Percentiles rank a stretch among this genome's conserved stretches.
These are phyloP conservation scores for Lethocerus indicus DNA, from an alignment of 1,140 invertebrate species.

Conservation along the genomic window DNA sequence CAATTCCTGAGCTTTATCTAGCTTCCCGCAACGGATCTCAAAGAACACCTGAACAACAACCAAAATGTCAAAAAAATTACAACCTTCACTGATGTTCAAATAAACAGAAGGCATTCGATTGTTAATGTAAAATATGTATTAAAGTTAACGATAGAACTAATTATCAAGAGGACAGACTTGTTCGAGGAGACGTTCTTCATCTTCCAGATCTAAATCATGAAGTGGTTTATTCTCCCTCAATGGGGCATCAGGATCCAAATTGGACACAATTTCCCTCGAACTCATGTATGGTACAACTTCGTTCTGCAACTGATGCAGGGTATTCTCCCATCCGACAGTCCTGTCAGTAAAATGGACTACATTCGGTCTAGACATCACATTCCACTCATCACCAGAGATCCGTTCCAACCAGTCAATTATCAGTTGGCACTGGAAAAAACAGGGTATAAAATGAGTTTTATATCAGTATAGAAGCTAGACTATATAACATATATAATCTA, in stretches of 20 bases:
- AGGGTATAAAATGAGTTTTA: background rate
- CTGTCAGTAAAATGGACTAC: conserved; percentile 55
- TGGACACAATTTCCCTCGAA: conserved; percentile 42
- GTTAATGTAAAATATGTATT: background rate
- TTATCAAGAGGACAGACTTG: conserved; percentile 19
- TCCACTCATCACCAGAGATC: conserved; percentile 52
- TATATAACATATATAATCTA: background rate
- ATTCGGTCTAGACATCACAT: conserved; percentile 31
- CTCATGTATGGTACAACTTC: conserved; percentile 32
- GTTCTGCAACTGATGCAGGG: conserved; percentile 56
- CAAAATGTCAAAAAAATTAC: background rate
- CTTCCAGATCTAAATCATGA: conserved; percentile 74
- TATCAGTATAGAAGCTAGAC: conserved; percentile 1
- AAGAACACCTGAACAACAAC: conserved; percentile 33
- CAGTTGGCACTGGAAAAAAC: conserved; percentile 40
- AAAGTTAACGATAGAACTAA: background rate
- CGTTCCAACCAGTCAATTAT: conserved; percentile 88
- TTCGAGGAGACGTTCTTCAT: conserved; percentile 57
- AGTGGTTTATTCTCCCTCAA: conserved; percentile 57
- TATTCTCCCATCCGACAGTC: conserved; percentile 77
- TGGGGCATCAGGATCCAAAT: conserved; percentile 87
- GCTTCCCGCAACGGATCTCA: conserved; percentile 67
- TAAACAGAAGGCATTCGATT: background rate
- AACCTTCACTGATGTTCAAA: conserved; percentile 18
- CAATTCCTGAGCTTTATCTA: conserved; percentile 66